Base-by-base conservation (phyloP, 2,888 invertebrate genomes). In the Drosophila bunnanda region DNA sequence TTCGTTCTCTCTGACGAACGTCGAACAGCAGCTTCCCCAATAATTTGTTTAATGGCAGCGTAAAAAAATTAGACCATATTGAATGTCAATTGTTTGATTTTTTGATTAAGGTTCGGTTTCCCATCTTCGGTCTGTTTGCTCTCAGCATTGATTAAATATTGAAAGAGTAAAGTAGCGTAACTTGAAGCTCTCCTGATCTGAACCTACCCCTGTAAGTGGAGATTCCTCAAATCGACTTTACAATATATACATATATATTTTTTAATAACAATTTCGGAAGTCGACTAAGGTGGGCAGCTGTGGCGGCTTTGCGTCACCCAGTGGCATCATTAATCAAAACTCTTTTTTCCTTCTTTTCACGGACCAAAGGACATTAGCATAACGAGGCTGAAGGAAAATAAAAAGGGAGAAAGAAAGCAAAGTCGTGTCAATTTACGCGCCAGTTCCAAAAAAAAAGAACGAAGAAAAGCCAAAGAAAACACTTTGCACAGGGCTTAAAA, bases 21-120 rank as follows among this genome's bases (percentile, higher is more conserved):
- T n/a, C n/a, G n/a, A n/a, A n/a, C n/a, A n/a, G 15, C 25, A 44
- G 44, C 55, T 67, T 67, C 56, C 69, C 80, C 86, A 82, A 89
- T 90, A 90, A 89, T 89, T 90, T 90, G 90, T 85, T 80, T 89
- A 89, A 89, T 89, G 89, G 90, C 74, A 89, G 88, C 90, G 80
- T 88, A 89, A 85, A 84, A 91, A 91, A 90, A 90, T 90, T 89
- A 86, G 89, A 87, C 88, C 87, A 89, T 90, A 91, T 91, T 89
- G 91, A 89, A 90, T 90, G 89, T 90, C 90, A 90, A 90, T 89
- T 91, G 90, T 90, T 91, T 89, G 90, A 89, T 81, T 90, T 89
- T 89, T 82, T 85, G 80, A 85, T 88, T 89, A 89, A 75, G 88
- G 68, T 53, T 52, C 57, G 17, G 52, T 34, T 66, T 50, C 46